Conservation (phyloP, 2,113 vertebrate species). For the Carettochelys insculpta region DNA sequence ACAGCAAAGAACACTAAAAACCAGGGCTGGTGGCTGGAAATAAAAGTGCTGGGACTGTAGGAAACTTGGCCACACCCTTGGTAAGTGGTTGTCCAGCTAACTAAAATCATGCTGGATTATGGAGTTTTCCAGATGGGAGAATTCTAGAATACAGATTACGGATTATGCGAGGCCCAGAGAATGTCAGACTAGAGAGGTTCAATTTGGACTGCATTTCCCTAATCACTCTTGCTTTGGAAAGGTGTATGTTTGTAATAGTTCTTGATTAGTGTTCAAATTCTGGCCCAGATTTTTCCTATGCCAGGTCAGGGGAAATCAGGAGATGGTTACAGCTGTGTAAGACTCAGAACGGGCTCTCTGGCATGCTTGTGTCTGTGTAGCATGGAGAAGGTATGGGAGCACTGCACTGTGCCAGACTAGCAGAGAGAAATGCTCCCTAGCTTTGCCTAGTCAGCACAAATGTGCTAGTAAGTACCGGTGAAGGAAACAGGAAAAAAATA, state of each 20-base stretch:
- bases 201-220: background rate
- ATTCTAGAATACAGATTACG: too few relatives aligned
- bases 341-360: background rate
- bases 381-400: accelerated
- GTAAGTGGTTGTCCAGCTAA: too few relatives aligned
- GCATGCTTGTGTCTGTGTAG: background rate
- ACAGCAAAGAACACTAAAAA: too few relatives aligned
- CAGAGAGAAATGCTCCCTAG: accelerated
- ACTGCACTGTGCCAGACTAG: background rate
- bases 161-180: too few relatives aligned
- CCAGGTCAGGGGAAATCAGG: accelerated
- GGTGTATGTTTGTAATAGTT: accelerated
- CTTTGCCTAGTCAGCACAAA: background rate
- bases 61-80: too few relatives aligned
- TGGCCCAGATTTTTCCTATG: background rate
- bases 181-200: too few relatives aligned
- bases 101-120: too few relatives aligned
- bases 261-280: background rate
- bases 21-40: too few relatives aligned
- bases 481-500: background rate
- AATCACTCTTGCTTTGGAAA: background rate
- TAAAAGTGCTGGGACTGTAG: too few relatives aligned
- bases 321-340: background rate
- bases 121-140: too few relatives aligned
- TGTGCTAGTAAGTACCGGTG: background rate